A percentile compares a stretch with the other conserved stretches of the same genome.
Evolutionary conservation across 2,797 vertebrate species (phyloP).

Genomic region (Todus mexicanus): DNA sequence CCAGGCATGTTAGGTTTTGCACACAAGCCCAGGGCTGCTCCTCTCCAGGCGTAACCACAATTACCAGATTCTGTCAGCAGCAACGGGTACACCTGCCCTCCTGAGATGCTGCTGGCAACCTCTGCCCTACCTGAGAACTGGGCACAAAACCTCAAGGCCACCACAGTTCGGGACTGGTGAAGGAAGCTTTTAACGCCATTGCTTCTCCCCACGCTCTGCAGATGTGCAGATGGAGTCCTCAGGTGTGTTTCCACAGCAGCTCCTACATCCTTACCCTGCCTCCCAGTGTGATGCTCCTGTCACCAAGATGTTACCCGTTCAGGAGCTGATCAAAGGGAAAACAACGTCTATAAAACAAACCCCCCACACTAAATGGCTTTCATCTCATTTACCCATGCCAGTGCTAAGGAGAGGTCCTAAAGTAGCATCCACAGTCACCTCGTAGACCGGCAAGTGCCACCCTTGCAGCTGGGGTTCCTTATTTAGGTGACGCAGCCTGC

Average conservation of each 20-base stretch:
- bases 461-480: background rate
- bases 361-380: background rate
- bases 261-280: background rate
- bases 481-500: background rate
- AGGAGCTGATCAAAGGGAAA: background rate
- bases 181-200: background rate
- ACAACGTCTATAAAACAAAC: background rate
- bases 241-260: background rate
- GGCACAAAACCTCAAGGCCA: background rate
- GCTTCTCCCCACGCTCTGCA: background rate
- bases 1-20: background rate
- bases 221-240: background rate
- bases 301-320: background rate
- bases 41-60: background rate
- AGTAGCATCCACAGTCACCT: background rate
- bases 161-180: background rate
- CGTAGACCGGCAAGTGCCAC: rapidly evolving
- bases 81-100: background rate
- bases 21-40: background rate
- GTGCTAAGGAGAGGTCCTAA: background rate
- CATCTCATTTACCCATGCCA: background rate
- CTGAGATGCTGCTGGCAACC: background rate
- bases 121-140: background rate
- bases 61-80: background rate
- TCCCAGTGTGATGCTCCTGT: background rate